Percentiles rank a stretch among this genome's conserved stretches.
These are phyloP conservation scores for Chamaea fasciata DNA, from an alignment of 2,113 vertebrate species.

Conservation along the genomic window DNA sequence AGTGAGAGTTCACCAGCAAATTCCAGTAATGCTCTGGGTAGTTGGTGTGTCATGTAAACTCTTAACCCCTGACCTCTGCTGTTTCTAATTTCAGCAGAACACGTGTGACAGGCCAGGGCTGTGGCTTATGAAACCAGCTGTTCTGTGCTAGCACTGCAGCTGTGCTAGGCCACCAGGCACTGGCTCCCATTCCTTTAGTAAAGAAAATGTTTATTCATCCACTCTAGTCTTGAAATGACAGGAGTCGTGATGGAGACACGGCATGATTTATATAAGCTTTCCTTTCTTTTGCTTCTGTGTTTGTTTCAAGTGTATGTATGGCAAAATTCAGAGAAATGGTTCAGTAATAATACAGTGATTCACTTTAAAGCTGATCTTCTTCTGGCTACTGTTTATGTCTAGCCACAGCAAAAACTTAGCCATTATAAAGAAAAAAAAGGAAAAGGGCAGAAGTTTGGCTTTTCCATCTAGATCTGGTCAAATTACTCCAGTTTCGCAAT, in stretches of 20 bases:
- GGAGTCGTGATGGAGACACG: neutral
- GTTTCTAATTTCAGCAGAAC: neutral
- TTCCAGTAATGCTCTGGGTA: neutral
- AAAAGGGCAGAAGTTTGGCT: neutral
- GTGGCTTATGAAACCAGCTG: neutral
- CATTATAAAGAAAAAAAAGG: neutral
- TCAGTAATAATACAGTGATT: neutral
- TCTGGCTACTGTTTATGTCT: neutral
- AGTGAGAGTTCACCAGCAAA: neutral
- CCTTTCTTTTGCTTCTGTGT: neutral
- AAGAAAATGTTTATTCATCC: neutral
- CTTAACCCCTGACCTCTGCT: neutral
- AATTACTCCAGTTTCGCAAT: neutral
- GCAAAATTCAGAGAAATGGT: neutral
- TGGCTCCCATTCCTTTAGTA: neutral
- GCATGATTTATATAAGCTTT: neutral
- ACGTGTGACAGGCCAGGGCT: neutral
- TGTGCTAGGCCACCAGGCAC: neutral
- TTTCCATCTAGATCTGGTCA: neutral
- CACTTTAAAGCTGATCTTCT: neutral
- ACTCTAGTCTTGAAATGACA: neutral
- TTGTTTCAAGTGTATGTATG: neutral
- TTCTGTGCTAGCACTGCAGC: neutral
- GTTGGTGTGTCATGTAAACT: neutral
- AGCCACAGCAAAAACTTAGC: neutral